A percentile compares a stretch with the other conserved stretches of the same genome.
Conservation (phyloP, 1,140 invertebrate genomes). For the Leptinotarsa texana region DNA sequence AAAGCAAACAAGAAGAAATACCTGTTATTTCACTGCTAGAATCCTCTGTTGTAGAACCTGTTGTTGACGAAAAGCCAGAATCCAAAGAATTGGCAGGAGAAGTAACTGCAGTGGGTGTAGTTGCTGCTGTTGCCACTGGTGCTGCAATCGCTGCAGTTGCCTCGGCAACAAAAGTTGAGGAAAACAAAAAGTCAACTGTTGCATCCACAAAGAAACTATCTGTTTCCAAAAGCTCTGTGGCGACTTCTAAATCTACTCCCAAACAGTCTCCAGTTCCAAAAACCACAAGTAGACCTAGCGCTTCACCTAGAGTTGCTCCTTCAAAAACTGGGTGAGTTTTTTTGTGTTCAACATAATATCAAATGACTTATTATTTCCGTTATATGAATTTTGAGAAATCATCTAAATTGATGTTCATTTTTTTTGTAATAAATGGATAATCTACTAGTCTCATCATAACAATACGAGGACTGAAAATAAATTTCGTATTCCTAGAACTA, state of each 20-base stretch:
- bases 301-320: conserved; percentile 26
- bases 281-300: conserved; percentile 26
- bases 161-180: conserved; percentile 28
- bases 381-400: neutral
- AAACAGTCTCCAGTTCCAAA: conserved; percentile 28
- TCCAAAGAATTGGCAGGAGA: conserved; percentile 39
- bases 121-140: conserved; percentile 43
- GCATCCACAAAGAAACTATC: conserved; percentile 34
- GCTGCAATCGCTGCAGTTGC: conserved; percentile 43
- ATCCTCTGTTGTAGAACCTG: neutral
- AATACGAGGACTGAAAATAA: no score
- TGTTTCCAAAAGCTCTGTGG: conserved; percentile 40
- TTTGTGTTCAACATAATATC: neutral
- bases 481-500: no score
- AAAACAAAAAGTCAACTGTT: conserved; percentile 25
- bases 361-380: neutral
- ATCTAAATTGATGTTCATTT: no score
- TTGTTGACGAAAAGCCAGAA: conserved; percentile 30
- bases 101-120: conserved; percentile 43
- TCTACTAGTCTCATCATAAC: no score
- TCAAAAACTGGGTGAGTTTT: conserved; percentile 35
- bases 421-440: no score
- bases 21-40: neutral
- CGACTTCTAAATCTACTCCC: conserved; percentile 41
- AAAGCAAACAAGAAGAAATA: conserved; percentile 39